These are phyloP conservation scores for Xanthia icteritia DNA, from an alignment of 2,888 invertebrate genomes.

Conservation along the genomic window DNA sequence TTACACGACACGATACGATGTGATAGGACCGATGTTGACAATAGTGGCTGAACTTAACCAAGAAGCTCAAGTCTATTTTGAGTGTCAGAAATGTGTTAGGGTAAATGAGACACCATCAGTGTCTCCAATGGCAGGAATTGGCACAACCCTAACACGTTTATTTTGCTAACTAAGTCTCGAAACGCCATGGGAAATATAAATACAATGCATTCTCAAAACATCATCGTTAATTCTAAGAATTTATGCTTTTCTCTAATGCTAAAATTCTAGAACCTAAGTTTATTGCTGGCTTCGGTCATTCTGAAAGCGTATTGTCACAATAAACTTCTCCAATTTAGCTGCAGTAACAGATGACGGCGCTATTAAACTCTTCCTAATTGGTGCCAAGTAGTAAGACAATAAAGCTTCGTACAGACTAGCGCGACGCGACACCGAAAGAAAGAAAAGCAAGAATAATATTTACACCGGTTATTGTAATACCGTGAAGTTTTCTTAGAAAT, in stretches of 20 bases:
- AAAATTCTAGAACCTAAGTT: neutral
- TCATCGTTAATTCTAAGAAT: neutral
- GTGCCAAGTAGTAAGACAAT: neutral
- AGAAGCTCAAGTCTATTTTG: no score
- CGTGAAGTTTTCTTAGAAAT: no score
- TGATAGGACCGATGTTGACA: no score
- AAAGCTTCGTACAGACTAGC: neutral
- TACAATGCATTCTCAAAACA: neutral
- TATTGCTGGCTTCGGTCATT: neutral
- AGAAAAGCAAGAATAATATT: no score
- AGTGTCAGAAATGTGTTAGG: no score
- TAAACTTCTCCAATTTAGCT: constrained; percentile 12
- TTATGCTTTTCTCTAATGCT: neutral
- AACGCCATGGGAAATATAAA: neutral
- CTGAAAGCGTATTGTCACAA: constrained; percentile 11
- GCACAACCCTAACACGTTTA: neutral
- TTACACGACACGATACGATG: no score
- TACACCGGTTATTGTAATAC: no score
- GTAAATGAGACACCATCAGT: no score
- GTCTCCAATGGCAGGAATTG: no score
- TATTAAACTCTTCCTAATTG: constrained; percentile 26
- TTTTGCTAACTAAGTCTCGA: neutral
- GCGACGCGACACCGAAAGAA: no score
- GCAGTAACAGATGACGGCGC: constrained; percentile 11
- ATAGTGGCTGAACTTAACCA: no score